phyloP scores from a whole-genome alignment of 2,113 vertebrate genomes.

The Cavia aperea region DNA sequence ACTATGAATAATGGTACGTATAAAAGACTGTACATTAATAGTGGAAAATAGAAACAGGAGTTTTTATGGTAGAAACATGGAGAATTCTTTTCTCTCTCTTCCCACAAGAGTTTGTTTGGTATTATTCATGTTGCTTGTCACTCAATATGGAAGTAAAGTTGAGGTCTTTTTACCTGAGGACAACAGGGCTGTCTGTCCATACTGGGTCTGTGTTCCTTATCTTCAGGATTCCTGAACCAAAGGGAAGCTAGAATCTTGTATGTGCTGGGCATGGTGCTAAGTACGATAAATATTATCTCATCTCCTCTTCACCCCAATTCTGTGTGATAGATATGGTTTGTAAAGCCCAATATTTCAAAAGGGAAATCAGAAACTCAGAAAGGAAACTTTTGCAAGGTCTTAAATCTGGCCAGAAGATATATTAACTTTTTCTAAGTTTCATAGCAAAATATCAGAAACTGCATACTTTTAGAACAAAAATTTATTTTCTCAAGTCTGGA shows the following conservation, averaged over 20 bases:
- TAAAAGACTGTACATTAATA: background rate
- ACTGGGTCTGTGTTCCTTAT: background rate
- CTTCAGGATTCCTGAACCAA: background rate
- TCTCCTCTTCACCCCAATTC: background rate
- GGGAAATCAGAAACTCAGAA: background rate
- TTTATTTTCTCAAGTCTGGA: background rate
- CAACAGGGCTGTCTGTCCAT: background rate
- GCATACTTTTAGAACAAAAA: background rate
- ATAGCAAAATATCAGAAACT: background rate
- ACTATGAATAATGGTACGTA: slow-evolving; percentile 1
- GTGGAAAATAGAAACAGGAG: background rate
- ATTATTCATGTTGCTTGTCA: background rate
- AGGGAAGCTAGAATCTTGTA: background rate
- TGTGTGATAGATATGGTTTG: background rate
- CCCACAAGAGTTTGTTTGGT: background rate
- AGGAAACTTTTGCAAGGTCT: background rate
- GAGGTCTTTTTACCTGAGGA: background rate
- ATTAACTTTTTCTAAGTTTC: background rate
- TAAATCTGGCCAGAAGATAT: background rate
- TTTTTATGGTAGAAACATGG: background rate
- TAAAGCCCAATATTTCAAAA: background rate
- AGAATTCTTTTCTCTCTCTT: background rate
- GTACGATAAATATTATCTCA: background rate
- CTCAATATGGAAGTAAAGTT: background rate
- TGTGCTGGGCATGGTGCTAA: background rate